Evolutionary conservation across 1,140 invertebrate genomes (phyloP).

Genomic region (Drosophila murphyi): DNA sequence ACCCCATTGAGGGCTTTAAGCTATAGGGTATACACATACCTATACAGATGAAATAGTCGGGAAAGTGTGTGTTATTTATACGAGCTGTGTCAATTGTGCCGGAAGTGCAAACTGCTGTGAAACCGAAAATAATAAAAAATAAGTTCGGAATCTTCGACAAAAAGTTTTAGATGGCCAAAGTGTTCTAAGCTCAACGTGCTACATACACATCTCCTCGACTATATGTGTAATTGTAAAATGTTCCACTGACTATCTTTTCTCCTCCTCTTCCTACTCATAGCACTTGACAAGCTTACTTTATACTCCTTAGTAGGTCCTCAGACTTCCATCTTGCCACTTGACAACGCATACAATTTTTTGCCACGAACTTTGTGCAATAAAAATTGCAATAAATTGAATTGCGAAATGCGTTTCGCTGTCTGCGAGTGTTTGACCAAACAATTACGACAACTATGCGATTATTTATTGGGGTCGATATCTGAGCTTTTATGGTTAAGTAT

Average conservation of each 20-base stretch:
- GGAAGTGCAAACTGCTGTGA: slow-evolving; percentile 67
- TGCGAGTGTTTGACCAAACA: slow-evolving; percentile 51
- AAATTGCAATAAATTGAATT: slow-evolving; percentile 79
- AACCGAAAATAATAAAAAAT: slow-evolving; percentile 37
- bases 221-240: slow-evolving; percentile 69
- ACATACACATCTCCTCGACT: background rate
- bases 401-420: slow-evolving; percentile 61
- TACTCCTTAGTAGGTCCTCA: background rate
- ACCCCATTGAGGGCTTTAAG: no score
- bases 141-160: slow-evolving; percentile 40
- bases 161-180: slow-evolving; percentile 38
- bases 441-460: slow-evolving; percentile 64
- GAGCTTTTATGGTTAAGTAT: background rate
- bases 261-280: slow-evolving; percentile 10
- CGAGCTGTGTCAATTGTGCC: slow-evolving; percentile 13
- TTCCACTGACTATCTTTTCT: slow-evolving; percentile 30
- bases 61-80: background rate
- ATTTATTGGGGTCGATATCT: slow-evolving; percentile 28
- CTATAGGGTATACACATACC: background rate
- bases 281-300: slow-evolving; percentile 69
- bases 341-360: slow-evolving; percentile 72
- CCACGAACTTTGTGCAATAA: slow-evolving; percentile 62
- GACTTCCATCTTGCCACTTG: slow-evolving; percentile 45
- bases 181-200: slow-evolving; percentile 29
- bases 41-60: background rate